Evolutionary conservation across 2,888 invertebrate species (phyloP), one percentile per base, ranked within the genome.

Genomic region (Cancer borealis): DNA sequence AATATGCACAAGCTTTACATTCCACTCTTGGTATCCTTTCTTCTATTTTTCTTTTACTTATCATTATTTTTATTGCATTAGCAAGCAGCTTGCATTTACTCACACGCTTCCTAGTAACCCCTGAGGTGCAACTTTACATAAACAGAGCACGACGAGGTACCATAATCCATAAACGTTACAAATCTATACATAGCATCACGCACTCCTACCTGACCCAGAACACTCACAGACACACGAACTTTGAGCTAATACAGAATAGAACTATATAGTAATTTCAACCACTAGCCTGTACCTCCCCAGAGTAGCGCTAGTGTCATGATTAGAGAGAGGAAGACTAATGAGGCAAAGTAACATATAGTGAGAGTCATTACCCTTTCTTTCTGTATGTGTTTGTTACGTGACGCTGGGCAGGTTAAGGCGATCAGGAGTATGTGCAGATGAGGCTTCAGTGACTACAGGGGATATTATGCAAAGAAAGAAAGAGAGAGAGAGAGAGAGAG

Each of bases 401-500:
- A 66, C 66, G 66, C 21, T n/a, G 66, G 21, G n/a, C 6, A 66
- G 66, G 66, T 14, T 14, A 66, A n/a, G n/a, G n/a, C 4, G n/a
- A 66, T 66, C 10, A 66, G 17, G 12, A 66, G 3, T 49, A 49
- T 49, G 12, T 66, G 4, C 17, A 66, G 60, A 17, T 66, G 60
- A 66, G 21, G 60, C 14, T 54, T 8, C 14, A 66, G 17, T 17
- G 60, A 66, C 60, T 17, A 66, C 21, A 17, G 17, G 17, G 12
- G 60, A 0, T 66, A 17, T 4, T 66, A 17, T 21, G 60, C 3
- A 66, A 21, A 17, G 60, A 66, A 21, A 66, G 60, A 66, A 21
- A 66, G 60, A 66, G 60, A 66, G 60, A 66, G 60, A 66, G 60
- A 66, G 60, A 66, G 60, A 66, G 60, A 66, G 60, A 66, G 60